Base-by-base conservation (phyloP, 2,888 invertebrate genomes). In the Hypomecis punctinalis region DNA sequence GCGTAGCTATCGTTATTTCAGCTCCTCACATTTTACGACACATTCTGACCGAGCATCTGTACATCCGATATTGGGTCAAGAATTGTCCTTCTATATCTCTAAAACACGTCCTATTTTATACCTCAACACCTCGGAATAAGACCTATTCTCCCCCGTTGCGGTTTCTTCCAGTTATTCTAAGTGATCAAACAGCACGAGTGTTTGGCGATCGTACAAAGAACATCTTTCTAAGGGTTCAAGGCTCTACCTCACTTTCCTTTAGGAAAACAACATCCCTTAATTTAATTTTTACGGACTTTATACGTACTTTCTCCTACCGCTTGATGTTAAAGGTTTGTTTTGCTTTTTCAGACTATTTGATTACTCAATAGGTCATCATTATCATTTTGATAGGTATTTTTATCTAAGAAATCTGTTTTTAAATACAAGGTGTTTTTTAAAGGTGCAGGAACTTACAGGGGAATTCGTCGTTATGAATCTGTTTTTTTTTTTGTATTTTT, bases 241-340 rank as follows among this genome's bases (percentile, higher is more conserved):
- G 54, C 61, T 69, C 74, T 60, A 69, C 67, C 76, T 73, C 72
- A 72, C 73, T 46, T 63, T 48, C 61, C 65, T 60, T 66, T 66
- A 54, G 63, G 71, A 72, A 79, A 75, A 78, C 72, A 76, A 64
- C 71, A 56, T 65, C 40, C 51, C 55, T 59, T 76, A 77, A 80
- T 78, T 78, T 76, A 76, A 79, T 80, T 78, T 74, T 72, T 72
- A 68, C 64, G 57, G 60, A 59, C 53, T 62, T 33, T 35, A 58
- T 63, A 63, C 63, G 51, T 62, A 46, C 59, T 42, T 59, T 39
- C 45, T 55, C 40, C 6, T 56, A 35, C 51, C 40, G 39, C 6
- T 46, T 46, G 40, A 55, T 54, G 39, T 5, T 23, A 47, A 5
- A 52, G 46, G 13, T 13, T 37, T 39, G 46, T 56, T 56, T 47